A percentile compares a stretch with the other conserved stretches of the same genome.
Conservation (phyloP, 2,888 invertebrate species). For the Phyllotreta cruciferae region DNA sequence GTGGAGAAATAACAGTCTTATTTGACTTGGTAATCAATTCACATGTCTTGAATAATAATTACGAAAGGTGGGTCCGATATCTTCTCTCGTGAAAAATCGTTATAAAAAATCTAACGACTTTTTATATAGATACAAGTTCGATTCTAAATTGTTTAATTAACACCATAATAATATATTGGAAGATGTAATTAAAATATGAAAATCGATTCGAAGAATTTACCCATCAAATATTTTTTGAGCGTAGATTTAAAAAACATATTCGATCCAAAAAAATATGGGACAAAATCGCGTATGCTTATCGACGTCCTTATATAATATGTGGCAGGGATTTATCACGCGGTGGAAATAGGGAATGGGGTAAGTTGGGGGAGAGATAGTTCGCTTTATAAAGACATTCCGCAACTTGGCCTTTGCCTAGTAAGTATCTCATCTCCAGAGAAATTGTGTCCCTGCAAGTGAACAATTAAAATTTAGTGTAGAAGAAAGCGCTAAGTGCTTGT, state of each 20-base stretch:
- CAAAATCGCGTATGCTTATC: constrained; percentile 6
- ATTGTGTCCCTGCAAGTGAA: neutral
- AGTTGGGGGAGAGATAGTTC: constrained; percentile 31
- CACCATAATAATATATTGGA: too few relatives aligned
- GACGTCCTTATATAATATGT: neutral
- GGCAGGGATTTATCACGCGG: constrained; percentile 11
- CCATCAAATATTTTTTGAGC: too few relatives aligned
- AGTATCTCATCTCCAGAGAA: constrained; percentile 6
- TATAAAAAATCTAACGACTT: too few relatives aligned
- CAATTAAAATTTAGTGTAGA: neutral
- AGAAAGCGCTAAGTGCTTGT: too few relatives aligned
- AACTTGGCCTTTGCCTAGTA: constrained; percentile 18
- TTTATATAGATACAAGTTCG: too few relatives aligned
- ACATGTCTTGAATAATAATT: constrained; percentile 4
- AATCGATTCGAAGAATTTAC: too few relatives aligned
- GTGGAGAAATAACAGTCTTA: neutral
- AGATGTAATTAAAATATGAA: too few relatives aligned
- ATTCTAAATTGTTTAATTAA: too few relatives aligned
- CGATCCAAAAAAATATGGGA: too few relatives aligned
- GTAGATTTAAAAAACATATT: neutral
- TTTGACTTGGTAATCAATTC: constrained; percentile 12
- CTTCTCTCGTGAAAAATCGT: too few relatives aligned
- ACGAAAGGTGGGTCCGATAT: neutral
- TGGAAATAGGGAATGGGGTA: constrained; percentile 19
- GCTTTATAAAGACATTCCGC: constrained; percentile 28